These are phyloP conservation scores for Dromius quadrimaculatus DNA, from an alignment of 2,888 invertebrate species.

Conservation along the genomic window DNA sequence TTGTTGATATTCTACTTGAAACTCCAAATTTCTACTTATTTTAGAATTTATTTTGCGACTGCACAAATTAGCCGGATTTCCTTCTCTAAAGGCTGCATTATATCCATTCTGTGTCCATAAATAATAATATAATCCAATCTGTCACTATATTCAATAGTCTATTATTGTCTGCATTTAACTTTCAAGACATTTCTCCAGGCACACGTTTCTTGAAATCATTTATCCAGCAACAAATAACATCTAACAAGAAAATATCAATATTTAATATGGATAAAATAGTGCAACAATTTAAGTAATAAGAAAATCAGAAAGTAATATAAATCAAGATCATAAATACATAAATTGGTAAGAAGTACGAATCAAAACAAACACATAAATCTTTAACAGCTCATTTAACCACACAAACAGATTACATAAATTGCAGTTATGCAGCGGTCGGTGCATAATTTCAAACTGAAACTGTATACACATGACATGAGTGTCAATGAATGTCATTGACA, in stretches of 20 bases:
- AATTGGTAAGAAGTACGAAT: conserved; percentile 19
- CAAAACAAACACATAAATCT: conserved; percentile 36
- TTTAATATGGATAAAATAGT: conserved; percentile 1
- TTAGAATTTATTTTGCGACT: too few relatives aligned
- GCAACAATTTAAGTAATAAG: conserved; percentile 27
- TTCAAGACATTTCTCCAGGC: too few relatives aligned
- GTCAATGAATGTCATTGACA: conserved; percentile 7
- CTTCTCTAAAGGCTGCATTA: too few relatives aligned
- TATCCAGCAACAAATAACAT: too few relatives aligned
- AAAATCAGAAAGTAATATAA: conserved; percentile 1
- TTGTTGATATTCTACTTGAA: too few relatives aligned
- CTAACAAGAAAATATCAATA: background rate
- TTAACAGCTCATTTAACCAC: background rate
- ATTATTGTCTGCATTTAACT: too few relatives aligned
- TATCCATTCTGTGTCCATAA: too few relatives aligned
- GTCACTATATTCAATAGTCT: too few relatives aligned
- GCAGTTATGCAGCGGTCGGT: conserved; percentile 38
- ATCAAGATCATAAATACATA: conserved; percentile 29
- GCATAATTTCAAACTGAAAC: conserved; percentile 28
- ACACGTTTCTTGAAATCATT: too few relatives aligned
- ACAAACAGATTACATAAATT: conserved; percentile 24
- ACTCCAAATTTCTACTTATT: too few relatives aligned
- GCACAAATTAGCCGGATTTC: too few relatives aligned
- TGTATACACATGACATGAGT: conserved; percentile 26
- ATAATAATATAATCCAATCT: too few relatives aligned